A percentile compares a stretch with the other conserved stretches of the same genome.
Evolutionary conservation across 2,113 vertebrate genomes (phyloP).

Genomic region (Chionomys nivalis): DNA sequence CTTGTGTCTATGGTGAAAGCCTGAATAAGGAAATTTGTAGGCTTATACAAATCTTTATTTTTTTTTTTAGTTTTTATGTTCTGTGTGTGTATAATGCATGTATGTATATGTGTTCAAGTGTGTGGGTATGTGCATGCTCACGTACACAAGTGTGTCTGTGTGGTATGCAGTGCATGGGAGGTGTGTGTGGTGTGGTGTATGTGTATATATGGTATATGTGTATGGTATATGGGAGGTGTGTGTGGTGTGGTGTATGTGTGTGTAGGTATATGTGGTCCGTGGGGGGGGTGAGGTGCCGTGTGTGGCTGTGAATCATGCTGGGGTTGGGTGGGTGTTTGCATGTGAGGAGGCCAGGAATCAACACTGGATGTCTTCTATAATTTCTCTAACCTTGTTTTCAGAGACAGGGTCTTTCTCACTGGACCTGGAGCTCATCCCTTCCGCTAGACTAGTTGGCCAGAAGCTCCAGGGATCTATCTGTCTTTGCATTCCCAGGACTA

Average conservation of each 20-base stretch:
- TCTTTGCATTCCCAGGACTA: no score
- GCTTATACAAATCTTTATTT: background rate
- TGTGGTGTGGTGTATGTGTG: background rate
- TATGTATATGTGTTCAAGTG: background rate
- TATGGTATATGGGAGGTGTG: no score
- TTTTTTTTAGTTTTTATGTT: background rate
- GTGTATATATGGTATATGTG: background rate
- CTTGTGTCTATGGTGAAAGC: background rate
- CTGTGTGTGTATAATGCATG: background rate
- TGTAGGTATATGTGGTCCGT: background rate
- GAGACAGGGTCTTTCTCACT: background rate
- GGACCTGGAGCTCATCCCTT: background rate
- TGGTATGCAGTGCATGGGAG: background rate
- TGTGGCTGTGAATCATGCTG: background rate
- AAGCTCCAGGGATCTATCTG: background rate
- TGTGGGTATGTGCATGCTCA: no score
- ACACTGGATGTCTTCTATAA: background rate
- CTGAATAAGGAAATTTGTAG: background rate
- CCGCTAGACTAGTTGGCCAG: background rate
- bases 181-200: no score
- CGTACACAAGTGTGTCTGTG: background rate
- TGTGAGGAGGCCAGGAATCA: background rate
- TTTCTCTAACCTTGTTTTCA: background rate
- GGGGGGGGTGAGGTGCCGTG: fast-evolving
- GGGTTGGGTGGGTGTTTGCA: background rate